Base-by-base conservation (phyloP, 2,797 vertebrate genomes). In the Cercopithecus diana region DNA sequence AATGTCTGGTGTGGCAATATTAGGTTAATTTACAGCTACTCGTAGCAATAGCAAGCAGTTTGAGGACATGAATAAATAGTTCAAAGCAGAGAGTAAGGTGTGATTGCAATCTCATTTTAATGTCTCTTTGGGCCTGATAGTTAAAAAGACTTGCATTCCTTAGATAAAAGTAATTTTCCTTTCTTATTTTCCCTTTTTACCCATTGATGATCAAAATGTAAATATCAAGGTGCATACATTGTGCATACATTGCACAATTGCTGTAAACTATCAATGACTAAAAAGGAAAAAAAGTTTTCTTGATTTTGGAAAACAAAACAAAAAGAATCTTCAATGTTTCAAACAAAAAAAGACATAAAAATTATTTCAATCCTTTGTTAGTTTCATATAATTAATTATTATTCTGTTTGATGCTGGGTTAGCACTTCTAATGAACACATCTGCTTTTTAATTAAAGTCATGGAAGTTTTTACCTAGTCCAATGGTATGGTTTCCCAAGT, bases 31-130 rank as follows among this genome's bases (percentile, higher is more conserved):
- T 36, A 4, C n/a, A 70, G 19, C n/a, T 22, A 70, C n/a, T 70
- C 0, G 1, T 36, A n/a, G 17, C n/a, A 70, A 20, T 9, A n/a
- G 19, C 0, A 36, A 70, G n/a, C 4, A 70, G n/a, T 20, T 20
- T 70, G n/a, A 70, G 19, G n/a, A 11, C 9, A 36, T 22, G n/a
- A 22, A 36, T 11, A 36, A 15, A 33, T n/a, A 64, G 61, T 7
- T 64, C 14, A 33, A 64, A n/a, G 3, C 61, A 64, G 30, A 64
- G 14, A 64, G 30, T 64, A n/a, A 33, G 61, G 30, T 64, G 4
- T 17, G 15, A 64, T n/a, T 64, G 3, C 30, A 64, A n/a, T 33
- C 30, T 64, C 30, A 64, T 64, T 64, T 64, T n/a, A 64, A 64
- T 64, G 61, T 64, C 61, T 17, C 33, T 64, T 64, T 7, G 30